Base-by-base conservation (phyloP, 2,113 vertebrate species). In the Archocentrus centrarchus region DNA sequence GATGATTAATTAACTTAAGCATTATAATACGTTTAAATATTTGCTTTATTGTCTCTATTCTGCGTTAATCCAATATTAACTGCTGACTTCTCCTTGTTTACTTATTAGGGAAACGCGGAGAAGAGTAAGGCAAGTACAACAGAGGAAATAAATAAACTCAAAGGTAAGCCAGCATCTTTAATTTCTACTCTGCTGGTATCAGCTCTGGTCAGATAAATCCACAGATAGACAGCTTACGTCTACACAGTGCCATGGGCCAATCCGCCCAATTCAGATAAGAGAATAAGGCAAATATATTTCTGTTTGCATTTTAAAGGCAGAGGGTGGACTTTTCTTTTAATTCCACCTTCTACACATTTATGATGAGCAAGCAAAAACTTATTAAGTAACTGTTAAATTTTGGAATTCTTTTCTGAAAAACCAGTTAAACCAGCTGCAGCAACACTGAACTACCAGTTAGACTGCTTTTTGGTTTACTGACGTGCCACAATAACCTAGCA, bases 151-250 rank as follows among this genome's bases (percentile, higher is more conserved):
- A 0, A 3, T 4, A 61, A 90, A 76, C 8, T 90, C 17, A 93
- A 88, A 90, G 32, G 96, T 96, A 94, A 79, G 61, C 2, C 32
- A 41, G 15, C 17, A 20, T 73, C 50, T 47, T 70, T 70, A 53
- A 30, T 5, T 30, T 30, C 15, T 70, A 6, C 5, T 30, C 27
- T 50, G 24, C 1, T 70, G 24, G 7, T 50, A 70, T 11, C 15
- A 30, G 22, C 44, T 70, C 17, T 70, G 24, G 5, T 50, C 66
- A 30, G 15, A 20, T 10, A 53, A 17, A 32, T 70, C 44, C 11
- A 66, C 4, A 68, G 27, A 44, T 44, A 13, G 3, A 13, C 18
- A 32, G 24, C 4, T 57, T 80, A 10, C 50, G 8, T 66, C 30
- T 30, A 9, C 30, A 59, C 17, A 41, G 11, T 18, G 2, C 57